Conservation (phyloP, 1,140 invertebrate genomes). For the Spodoptera litura region DNA sequence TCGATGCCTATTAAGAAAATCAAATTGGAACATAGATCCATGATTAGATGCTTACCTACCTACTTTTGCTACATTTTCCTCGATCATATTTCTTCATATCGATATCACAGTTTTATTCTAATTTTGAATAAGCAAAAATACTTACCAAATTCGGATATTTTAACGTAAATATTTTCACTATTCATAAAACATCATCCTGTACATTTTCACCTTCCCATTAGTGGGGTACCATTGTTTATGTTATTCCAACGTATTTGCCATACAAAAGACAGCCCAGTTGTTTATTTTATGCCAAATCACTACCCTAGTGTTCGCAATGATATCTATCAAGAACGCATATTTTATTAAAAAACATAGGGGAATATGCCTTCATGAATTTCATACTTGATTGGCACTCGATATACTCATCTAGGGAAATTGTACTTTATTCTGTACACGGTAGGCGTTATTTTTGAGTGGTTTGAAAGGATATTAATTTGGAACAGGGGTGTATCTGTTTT, state of each 20-base stretch:
- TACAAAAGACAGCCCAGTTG: constrained; percentile 76
- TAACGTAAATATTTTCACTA: neutral
- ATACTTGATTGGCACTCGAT: constrained; percentile 44
- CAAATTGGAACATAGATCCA: too few species aligned
- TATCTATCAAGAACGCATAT: constrained; percentile 80
- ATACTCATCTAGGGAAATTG: constrained; percentile 5
- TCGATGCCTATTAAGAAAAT: too few species aligned
- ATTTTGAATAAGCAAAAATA: too few species aligned
- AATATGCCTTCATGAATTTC: constrained; percentile 27
- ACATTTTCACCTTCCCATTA: constrained; percentile 70
- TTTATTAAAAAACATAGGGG: constrained; percentile 80
- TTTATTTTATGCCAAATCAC: constrained; percentile 84
- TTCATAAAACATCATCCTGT: constrained; percentile 63
- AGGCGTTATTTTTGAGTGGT: neutral
- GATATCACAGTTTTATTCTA: too few species aligned
- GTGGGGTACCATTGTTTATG: constrained; percentile 79
- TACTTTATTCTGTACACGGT: neutral
- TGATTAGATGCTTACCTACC: too few species aligned
- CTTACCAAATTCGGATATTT: too few species aligned
- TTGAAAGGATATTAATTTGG: constrained; percentile 3
- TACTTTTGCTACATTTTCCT: too few species aligned
- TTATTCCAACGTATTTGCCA: constrained; percentile 79
- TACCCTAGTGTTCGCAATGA: constrained; percentile 73
- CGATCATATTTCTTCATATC: too few species aligned
- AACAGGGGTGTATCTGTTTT: constrained; percentile 51